These are phyloP conservation scores for Aphelenchoides bicaudatus DNA, from an alignment of 2,888 invertebrate genomes.

Conservation along the genomic window DNA sequence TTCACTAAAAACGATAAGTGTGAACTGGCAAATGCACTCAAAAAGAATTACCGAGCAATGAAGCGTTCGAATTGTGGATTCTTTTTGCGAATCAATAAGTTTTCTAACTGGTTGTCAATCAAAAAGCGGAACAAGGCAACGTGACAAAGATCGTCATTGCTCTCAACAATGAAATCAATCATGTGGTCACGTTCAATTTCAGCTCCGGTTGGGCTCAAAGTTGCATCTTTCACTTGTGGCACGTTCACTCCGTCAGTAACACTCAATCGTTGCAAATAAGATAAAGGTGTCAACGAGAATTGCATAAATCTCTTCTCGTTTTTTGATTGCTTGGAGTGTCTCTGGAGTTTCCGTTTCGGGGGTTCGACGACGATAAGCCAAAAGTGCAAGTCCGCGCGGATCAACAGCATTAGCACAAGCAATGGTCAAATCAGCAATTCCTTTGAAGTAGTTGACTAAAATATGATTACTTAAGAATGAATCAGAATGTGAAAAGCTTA, in stretches of 20 bases:
- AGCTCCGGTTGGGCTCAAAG: constrained; percentile 25
- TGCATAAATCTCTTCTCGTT: constrained; percentile 23
- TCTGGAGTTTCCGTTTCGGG: constrained; percentile 2
- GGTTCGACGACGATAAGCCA: constrained; percentile 69
- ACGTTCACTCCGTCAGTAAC: not conserved
- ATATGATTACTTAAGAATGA: not conserved
- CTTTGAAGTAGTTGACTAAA: constrained; percentile 73
- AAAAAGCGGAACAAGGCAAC: constrained; percentile 72
- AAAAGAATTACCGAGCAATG: constrained; percentile 5
- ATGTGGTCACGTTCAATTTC: constrained; percentile 63
- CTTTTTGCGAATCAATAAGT: constrained; percentile 13
- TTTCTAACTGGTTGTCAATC: constrained; percentile 41
- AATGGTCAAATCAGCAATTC: constrained; percentile 81
- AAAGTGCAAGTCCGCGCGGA: constrained; percentile 79
- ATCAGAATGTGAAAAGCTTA: not conserved
- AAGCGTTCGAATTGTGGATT: constrained; percentile 12
- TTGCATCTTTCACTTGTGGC: constrained; percentile 35
- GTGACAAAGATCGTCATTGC: constrained; percentile 81
- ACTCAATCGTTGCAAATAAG: constrained; percentile 18
- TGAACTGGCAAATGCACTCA: not conserved
- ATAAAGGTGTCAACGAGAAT: constrained; percentile 19
- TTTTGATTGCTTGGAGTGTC: constrained; percentile 1
- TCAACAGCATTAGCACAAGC: constrained; percentile 82
- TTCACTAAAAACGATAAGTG: constrained; percentile 31
- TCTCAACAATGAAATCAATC: constrained; percentile 63